phyloP scores from a whole-genome alignment of 1,140 invertebrate species.

The Fopius arisanus region DNA sequence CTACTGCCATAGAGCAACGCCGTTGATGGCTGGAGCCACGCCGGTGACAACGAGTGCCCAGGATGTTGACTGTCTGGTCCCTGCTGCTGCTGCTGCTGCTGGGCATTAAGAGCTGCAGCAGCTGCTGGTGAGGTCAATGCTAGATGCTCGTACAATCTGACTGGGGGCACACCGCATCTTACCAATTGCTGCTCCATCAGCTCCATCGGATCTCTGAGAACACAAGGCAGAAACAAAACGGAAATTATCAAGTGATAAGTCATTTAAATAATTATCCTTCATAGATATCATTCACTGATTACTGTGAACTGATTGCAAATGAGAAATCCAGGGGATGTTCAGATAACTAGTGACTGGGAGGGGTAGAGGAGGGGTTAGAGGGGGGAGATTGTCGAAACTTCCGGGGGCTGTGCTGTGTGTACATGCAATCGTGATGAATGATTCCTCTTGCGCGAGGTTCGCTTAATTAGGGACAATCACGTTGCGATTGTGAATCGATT shows the following conservation, averaged over 20 bases:
- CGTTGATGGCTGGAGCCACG: constrained; percentile 48
- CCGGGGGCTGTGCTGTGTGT: constrained; percentile 11
- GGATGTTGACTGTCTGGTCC: constrained; percentile 34
- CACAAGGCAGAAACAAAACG: not conserved
- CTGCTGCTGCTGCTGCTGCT: constrained; percentile 48
- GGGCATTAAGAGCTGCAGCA: constrained; percentile 39
- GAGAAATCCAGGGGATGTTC: not conserved
- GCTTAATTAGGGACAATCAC: constrained; percentile 41
- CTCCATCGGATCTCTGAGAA: constrained; percentile 62
- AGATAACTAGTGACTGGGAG: constrained; percentile 1
- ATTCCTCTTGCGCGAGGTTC: constrained; percentile 23
- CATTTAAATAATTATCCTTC: constrained; percentile 7
- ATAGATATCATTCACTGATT: not conserved
- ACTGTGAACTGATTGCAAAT: not conserved
- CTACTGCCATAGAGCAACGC: constrained; percentile 47
- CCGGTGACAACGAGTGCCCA: constrained; percentile 42
- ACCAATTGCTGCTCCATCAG: constrained; percentile 63
- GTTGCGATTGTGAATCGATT: constrained; percentile 40
- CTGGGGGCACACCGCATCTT: constrained; percentile 60
- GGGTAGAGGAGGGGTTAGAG: too few relatives aligned
- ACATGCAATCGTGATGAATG: constrained; percentile 34
- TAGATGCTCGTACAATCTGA: constrained; percentile 61
- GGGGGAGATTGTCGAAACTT: constrained; percentile 16
- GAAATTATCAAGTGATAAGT: constrained; percentile 16
- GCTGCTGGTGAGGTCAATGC: constrained; percentile 51